These are phyloP conservation scores for Engraulis encrasicolus DNA, from an alignment of 2,113 vertebrate species.

Conservation along the genomic window DNA sequence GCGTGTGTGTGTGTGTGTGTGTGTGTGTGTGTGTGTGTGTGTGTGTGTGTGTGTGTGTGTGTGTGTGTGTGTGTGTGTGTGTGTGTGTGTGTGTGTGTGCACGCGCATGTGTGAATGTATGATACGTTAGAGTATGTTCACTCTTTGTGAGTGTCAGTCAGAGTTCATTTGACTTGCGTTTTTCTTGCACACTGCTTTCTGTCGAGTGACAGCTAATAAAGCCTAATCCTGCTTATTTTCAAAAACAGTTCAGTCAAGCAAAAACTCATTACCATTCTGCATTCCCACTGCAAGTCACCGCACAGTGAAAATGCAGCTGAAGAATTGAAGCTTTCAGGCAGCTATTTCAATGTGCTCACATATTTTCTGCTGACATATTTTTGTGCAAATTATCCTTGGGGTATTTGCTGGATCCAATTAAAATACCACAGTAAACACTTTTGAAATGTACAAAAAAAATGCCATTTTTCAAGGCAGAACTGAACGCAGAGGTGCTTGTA, in stretches of 20 bases:
- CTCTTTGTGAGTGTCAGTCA: too few species aligned
- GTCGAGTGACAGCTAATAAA: background rate
- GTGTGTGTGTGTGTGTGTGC: too few species aligned
- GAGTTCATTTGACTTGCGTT: background rate
- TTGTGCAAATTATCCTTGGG: background rate
- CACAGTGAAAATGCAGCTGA: background rate
- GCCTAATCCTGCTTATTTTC: background rate
- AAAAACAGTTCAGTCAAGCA: conserved; percentile 3
- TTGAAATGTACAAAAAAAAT: background rate
- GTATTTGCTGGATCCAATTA: background rate
- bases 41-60: too few species aligned
- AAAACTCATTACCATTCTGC: background rate
- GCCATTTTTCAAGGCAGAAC: background rate
- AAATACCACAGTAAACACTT: background rate
- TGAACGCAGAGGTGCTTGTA: conserved; percentile 32
- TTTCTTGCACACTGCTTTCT: background rate
- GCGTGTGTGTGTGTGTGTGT: too few species aligned
- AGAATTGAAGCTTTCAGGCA: background rate
- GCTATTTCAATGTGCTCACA: background rate
- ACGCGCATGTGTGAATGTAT: too few species aligned
- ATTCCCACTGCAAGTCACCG: background rate
- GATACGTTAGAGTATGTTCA: too few species aligned
- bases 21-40: background rate
- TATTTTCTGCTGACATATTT: background rate
- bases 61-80: too few species aligned